These are phyloP conservation scores for Melanostigma gelatinosum DNA, from an alignment of 2,113 vertebrate genomes.

Conservation along the genomic window DNA sequence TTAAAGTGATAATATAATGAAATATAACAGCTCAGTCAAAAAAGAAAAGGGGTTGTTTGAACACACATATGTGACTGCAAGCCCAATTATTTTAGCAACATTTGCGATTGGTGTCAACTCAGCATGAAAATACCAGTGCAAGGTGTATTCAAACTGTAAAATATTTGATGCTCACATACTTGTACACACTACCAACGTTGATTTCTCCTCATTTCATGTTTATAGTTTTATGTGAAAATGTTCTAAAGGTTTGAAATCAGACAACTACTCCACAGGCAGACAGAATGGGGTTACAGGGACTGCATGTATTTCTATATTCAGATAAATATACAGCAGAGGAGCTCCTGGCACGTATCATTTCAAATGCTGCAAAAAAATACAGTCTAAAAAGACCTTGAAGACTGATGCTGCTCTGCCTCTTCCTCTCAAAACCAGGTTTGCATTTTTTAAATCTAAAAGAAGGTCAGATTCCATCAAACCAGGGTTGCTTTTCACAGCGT, in stretches of 20 bases:
- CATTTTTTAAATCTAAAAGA: neutral
- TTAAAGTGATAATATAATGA: too few species aligned
- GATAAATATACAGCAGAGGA: neutral
- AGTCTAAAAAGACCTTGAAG: neutral
- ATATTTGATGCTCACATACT: neutral
- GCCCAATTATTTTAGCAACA: neutral
- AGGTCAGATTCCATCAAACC: neutral
- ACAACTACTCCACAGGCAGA: neutral
- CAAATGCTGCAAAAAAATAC: neutral
- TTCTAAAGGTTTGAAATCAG: neutral
- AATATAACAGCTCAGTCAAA: too few species aligned
- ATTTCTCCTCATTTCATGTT: neutral
- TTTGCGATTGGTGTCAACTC: neutral
- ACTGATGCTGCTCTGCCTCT: neutral
- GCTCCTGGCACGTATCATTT: neutral
- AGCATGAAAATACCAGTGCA: neutral
- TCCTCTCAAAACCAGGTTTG: neutral
- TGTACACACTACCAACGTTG: neutral
- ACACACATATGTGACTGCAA: neutral
- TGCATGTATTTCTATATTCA: neutral
- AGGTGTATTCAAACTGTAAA: neutral
- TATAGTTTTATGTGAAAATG: neutral
- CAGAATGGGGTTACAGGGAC: neutral
- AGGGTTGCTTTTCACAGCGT: neutral
- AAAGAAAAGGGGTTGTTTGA: too few species aligned